A percentile compares a stretch with the other conserved stretches of the same genome.
These are phyloP conservation scores for Hydrozoanthus gracilis DNA, from an alignment of 92 coral and sea anemone genomes.

Conservation along the genomic window DNA sequence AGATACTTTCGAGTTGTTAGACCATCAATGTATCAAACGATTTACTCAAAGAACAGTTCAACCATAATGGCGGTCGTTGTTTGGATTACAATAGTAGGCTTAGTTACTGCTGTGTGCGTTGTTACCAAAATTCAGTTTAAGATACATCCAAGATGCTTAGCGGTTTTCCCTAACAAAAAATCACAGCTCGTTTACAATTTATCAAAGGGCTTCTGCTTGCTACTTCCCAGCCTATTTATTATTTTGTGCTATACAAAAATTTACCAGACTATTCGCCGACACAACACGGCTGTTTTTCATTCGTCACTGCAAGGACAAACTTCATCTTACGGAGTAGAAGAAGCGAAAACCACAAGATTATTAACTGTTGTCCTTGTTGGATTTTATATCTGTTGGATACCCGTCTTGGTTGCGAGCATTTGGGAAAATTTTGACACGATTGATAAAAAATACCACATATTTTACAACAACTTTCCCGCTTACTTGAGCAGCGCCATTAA, in stretches of 20 bases:
- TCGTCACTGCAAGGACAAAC: neutral
- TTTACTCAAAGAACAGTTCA: neutral
- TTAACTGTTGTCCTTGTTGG: neutral
- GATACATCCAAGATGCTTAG: neutral
- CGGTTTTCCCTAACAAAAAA: neutral
- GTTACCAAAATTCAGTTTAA: neutral
- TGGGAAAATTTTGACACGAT: neutral
- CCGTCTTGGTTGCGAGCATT: neutral
- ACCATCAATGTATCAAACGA: neutral
- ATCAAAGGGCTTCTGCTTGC: neutral
- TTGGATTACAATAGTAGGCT: neutral
- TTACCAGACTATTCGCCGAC: neutral
- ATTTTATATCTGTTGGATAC: neutral
- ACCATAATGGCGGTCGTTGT: neutral
- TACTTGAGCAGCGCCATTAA: slow-evolving; percentile 3
- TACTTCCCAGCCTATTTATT: neutral
- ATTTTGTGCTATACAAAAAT: neutral
- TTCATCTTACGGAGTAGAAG: neutral
- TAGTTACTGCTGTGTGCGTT: neutral
- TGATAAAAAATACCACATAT: neutral
- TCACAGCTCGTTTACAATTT: neutral
- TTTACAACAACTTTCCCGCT: neutral
- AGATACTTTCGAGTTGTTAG: neutral
- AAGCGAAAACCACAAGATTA: neutral
- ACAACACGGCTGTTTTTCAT: neutral